Evolutionary conservation across 2,888 invertebrate genomes (phyloP), one percentile per base, ranked within the genome.

Genomic region (Drosophila yooni): DNA sequence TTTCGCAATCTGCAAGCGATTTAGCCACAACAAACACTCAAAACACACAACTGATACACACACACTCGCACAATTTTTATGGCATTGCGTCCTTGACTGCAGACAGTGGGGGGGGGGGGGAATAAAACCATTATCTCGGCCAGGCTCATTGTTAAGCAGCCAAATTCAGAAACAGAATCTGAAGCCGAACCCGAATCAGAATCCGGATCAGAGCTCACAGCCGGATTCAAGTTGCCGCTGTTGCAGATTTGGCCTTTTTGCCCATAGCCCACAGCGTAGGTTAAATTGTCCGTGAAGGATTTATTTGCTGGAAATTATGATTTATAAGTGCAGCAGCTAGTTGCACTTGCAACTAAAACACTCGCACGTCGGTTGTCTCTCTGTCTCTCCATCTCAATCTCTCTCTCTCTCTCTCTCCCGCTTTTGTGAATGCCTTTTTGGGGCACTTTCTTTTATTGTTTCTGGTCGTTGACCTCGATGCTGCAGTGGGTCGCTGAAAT

Each of bases 281-380:
- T 86, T 88, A 77, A 88, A 88, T 88, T 86, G 88, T 74, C 86
- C 86, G 80, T 86, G 76, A 83, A 88, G 84, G 87, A 88, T 88
- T 88, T 88, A 88, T 88, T 83, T 84, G 83, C 82, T 84, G 69
- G 80, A 83, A 86, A 88, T 88, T 87, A 88, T 87, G 87, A 87
- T 87, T 87, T 87, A 88, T 87, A 88, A 88, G 87, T 73, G 78
- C 71, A 83, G 67, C 78, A 76, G 88, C 76, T 82, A 86, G 79
- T 69, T 68, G 73, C 79, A 74, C 70, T 76, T 74, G 61, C 74
- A 71, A 56, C 74, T 57, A 56, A 66, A 71, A 74, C 58, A 70
- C 73, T 58, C 54, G 69, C 57, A 65, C 71, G 57, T 76, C 58
- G 51, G 57, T n/a, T 18, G 25, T 33, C 25, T 36, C n/a, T 18